These are phyloP conservation scores for Coreius guichenoti DNA, from an alignment of 2,797 vertebrate genomes.

Conservation along the genomic window DNA sequence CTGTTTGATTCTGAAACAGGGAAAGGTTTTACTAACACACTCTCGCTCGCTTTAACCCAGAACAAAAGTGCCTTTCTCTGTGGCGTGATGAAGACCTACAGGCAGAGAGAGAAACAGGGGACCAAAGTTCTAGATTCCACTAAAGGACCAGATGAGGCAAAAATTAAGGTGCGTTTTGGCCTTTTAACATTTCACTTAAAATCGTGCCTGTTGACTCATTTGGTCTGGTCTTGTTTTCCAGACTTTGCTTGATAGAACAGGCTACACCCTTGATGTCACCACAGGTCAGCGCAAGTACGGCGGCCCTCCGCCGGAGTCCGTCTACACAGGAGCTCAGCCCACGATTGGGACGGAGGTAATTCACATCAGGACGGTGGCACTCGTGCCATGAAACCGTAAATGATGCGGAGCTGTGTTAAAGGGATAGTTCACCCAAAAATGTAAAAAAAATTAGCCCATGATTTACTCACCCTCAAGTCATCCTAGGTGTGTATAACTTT, in stretches of 20 bases:
- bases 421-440: no score
- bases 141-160: conserved; percentile 96
- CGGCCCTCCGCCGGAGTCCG: conserved; percentile 90
- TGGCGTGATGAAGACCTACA: conserved; percentile 98
- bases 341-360: conserved; percentile 95
- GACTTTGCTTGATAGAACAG: conserved; percentile 92
- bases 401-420: neutral
- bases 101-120: conserved; percentile 97
- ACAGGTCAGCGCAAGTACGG: conserved; percentile 97
- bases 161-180: conserved; percentile 87
- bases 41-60: conserved; percentile 70
- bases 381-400: neutral
- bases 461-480: no score
- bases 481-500: no score
- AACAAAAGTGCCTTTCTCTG: conserved; percentile 99
- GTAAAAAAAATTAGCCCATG: no score
- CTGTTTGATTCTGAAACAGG: no score
- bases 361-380: no score
- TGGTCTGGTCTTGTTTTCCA: conserved; percentile 55
- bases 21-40: neutral
- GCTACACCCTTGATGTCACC: conserved; percentile 95
- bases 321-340: conserved; percentile 90
- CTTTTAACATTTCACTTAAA: neutral
- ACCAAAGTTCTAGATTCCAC: conserved; percentile 93
- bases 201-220: neutral